Evolutionary conservation across 2,888 invertebrate genomes (phyloP), one percentile per base, ranked within the genome.

Genomic region (Caenorhabditis sp.): DNA sequence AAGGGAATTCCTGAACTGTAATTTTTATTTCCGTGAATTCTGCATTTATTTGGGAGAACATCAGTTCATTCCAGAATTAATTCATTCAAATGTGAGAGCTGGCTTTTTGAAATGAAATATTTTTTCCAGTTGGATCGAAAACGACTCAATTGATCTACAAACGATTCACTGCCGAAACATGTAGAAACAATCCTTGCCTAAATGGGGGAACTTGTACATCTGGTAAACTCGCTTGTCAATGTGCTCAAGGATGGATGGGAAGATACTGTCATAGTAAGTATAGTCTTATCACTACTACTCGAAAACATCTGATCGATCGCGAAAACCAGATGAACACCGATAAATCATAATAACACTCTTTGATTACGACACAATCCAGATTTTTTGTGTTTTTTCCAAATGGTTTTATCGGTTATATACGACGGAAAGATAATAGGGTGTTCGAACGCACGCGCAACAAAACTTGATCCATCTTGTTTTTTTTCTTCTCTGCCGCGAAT

Each of bases 171-270:
- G 60, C 60, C 23, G 79, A 79, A 7, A 79, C 79, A 25, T 79
- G 79, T 59, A 56, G 36, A 31, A 74, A 71, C 56, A 86, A 85
- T 76, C 87, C 87, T 0, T 87, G 87, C 59, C 63, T 87, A 20
- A 87, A 87, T 63, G 84, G 82, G 7, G 87, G 87, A 54, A 75
- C 66, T 17, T 87, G 87, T 62, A 72, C 78, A 7, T 80, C 85
- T 25, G 87, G 87, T 20, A 86, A 86, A 66, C 70, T 85, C 8
- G 70, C 83, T 0, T 87, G 87, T 70, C 69, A 78, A 8, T 87
- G 87, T 56, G 43, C 83, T 1, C 63, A 63, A 53, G 87, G 87
- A 38, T 87, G 85, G 85, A 87, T 87, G 87, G 87, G 87, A 20
- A 70, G 84, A 25, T 87, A 80, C 61, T 87, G 87, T 58, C 87